phyloP scores from a whole-genome alignment of 1,140 invertebrate species.

The Ostrea denselamellosa region DNA sequence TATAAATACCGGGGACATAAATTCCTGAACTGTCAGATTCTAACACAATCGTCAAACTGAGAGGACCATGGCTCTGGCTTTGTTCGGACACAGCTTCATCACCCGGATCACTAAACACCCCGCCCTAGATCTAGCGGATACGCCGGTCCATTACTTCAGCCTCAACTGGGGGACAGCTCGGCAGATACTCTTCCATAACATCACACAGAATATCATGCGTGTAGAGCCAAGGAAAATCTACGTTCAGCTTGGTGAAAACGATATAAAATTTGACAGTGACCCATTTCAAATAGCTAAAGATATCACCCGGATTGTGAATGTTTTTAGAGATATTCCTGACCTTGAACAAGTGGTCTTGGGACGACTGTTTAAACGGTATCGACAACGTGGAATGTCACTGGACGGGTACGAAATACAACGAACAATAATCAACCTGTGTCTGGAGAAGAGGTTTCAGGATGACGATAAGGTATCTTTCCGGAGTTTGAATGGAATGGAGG shows the following conservation, averaged over 20 bases:
- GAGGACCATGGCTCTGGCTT: not conserved
- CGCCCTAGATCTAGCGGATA: not conserved
- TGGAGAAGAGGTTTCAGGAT: not conserved
- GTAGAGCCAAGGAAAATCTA: not conserved
- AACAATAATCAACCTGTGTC: constrained; percentile 7
- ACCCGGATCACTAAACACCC: not conserved
- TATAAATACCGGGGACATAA: not conserved
- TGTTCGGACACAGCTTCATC: constrained; percentile 13
- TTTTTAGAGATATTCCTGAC: not conserved
- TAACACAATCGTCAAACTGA: no score
- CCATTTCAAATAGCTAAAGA: constrained; percentile 22
- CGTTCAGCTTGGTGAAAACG: constrained; percentile 7
- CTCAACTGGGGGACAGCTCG: not conserved
- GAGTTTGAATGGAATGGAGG: constrained; percentile 21
- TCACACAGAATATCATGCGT: not conserved
- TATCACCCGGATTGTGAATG: not conserved
- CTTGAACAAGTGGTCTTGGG: not conserved
- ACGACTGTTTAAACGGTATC: not conserved
- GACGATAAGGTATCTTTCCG: not conserved
- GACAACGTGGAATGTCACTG: not conserved
- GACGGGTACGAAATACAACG: constrained; percentile 7
- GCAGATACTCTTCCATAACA: constrained; percentile 10
- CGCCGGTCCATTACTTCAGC: not conserved
- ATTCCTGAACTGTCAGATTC: not conserved
- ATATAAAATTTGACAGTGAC: constrained; percentile 2